Evolutionary conservation across 2,888 invertebrate genomes (phyloP).

Genomic region (Ormyrus thymus): DNA sequence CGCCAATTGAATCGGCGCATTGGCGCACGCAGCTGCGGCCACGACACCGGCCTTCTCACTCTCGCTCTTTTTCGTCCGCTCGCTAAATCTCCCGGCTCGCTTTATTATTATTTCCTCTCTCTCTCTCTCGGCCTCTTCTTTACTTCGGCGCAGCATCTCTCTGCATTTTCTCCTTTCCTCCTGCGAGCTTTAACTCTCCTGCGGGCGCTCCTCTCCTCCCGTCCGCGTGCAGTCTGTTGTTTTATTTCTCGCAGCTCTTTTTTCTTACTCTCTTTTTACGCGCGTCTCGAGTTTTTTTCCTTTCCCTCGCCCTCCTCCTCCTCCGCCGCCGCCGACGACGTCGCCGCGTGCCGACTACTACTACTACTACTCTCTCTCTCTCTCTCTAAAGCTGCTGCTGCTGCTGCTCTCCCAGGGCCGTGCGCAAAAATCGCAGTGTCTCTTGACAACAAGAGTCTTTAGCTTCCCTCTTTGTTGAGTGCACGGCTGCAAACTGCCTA

Average conservation of each 20-base stretch:
- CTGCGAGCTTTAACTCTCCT: no score
- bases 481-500: no score
- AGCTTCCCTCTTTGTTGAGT: conserved; percentile 15
- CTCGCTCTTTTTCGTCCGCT: neutral
- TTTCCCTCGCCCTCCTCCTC: conserved; percentile 33
- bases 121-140: conserved; percentile 24
- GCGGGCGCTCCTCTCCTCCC: no score
- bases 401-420: conserved; percentile 46
- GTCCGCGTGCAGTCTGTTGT: neutral
- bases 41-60: neutral
- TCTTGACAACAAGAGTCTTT: conserved; percentile 49
- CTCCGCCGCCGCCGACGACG: neutral
- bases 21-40: no score
- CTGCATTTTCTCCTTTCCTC: neutral
- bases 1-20: no score
- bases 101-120: conserved; percentile 16
- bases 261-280: conserved; percentile 50
- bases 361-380: conserved; percentile 6
- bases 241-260: conserved; percentile 44
- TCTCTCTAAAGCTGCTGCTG: conserved; percentile 35
- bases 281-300: conserved; percentile 50
- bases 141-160: conserved; percentile 44
- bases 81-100: conserved; percentile 1
- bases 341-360: conserved; percentile 4
- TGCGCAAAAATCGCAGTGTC: conserved; percentile 46